Evolutionary conservation across 2,888 invertebrate genomes (phyloP).

Genomic region (Stenchaetothrips biformis): DNA sequence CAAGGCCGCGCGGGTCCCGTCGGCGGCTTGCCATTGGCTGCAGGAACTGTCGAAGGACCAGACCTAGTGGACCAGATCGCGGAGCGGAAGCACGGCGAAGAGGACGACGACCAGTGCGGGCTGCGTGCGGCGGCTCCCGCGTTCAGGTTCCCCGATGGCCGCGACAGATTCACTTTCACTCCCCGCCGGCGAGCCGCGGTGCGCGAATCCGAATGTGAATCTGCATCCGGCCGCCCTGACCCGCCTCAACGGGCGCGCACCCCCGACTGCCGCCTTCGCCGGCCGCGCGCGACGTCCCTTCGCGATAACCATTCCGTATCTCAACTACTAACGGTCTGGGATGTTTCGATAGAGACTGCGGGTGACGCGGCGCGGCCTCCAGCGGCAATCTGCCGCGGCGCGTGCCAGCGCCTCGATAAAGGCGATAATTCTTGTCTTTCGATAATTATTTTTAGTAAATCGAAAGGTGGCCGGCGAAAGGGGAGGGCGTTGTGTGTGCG

Average conservation of each 20-base stretch:
- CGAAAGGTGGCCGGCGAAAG: not conserved
- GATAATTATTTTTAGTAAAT: slow-evolving; percentile 5
- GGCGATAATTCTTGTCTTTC: not conserved
- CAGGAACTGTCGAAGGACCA: too few species aligned
- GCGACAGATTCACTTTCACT: too few species aligned
- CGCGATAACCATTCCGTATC: slow-evolving; percentile 18
- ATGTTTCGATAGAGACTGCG: too few species aligned
- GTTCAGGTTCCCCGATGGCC: not conserved
- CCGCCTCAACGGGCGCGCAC: not conserved
- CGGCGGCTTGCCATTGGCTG: too few species aligned
- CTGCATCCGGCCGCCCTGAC: not conserved
- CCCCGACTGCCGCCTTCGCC: too few species aligned
- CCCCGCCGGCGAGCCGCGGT: too few species aligned
- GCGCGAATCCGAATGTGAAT: too few species aligned
- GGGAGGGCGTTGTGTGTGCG: not conserved
- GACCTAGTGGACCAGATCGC: too few species aligned
- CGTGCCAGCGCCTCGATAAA: not conserved
- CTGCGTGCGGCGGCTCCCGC: not conserved
- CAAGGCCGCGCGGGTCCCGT: too few species aligned
- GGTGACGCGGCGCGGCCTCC: not conserved
- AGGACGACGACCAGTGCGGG: too few species aligned
- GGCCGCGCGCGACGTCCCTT: not conserved
- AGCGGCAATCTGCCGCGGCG: not conserved
- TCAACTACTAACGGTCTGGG: not conserved
- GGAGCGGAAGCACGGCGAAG: too few species aligned